Evolutionary conservation across 2,113 vertebrate species (phyloP).

Genomic region (Stictonetta naevosa): DNA sequence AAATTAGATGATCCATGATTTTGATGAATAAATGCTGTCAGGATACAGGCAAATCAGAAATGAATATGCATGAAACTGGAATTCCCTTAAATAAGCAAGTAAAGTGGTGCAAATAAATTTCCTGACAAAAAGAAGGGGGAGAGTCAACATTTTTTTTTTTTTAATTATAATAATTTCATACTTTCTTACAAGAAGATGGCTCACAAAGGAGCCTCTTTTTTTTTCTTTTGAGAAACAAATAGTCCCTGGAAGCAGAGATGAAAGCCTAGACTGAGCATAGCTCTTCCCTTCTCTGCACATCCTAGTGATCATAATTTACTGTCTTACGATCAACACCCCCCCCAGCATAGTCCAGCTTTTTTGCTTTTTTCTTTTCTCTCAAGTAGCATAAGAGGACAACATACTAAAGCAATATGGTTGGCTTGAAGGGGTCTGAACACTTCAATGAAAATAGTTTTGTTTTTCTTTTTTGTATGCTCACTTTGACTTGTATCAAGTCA

Average conservation of each 20-base stretch:
- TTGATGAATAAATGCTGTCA: background rate
- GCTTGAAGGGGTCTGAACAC: background rate
- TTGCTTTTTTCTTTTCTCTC: background rate
- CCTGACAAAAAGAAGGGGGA: background rate
- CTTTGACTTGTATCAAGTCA: background rate
- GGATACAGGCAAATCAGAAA: background rate
- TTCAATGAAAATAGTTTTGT: background rate
- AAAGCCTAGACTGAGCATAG: background rate
- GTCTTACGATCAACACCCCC: background rate
- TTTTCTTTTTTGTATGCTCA: background rate
- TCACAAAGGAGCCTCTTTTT: background rate
- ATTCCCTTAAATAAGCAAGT: background rate
- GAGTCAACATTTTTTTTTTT: background rate
- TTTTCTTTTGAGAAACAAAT: background rate
- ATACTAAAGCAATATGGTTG: background rate
- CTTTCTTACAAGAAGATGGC: background rate
- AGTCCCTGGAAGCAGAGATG: background rate
- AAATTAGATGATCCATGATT: background rate
- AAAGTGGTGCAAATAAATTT: background rate
- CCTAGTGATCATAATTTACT: background rate
- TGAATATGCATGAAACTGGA: background rate
- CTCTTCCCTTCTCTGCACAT: background rate
- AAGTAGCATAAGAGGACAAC: background rate
- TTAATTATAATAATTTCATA: background rate
- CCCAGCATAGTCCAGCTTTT: background rate